phyloP scores from a whole-genome alignment of 1,140 invertebrate genomes.

The Popillia japonica region DNA sequence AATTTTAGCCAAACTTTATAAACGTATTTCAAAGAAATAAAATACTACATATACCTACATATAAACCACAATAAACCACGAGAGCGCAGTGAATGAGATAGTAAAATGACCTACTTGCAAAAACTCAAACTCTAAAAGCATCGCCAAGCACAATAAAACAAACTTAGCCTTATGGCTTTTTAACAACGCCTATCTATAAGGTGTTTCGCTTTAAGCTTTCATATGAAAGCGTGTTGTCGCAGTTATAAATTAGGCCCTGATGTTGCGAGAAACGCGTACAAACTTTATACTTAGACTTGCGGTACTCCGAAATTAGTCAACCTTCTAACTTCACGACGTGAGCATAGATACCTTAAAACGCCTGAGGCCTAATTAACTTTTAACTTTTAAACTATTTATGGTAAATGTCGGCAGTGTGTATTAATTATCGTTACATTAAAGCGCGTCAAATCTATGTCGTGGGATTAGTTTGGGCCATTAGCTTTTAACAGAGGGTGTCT shows the following conservation, averaged over 20 bases:
- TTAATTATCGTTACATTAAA: constrained; percentile 8
- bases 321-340: neutral
- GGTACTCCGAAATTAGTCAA: neutral
- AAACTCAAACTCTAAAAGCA: too few relatives aligned
- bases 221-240: neutral
- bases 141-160: too few relatives aligned
- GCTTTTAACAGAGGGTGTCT: neutral
- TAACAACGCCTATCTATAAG: too few relatives aligned
- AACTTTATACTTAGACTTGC: constrained; percentile 1
- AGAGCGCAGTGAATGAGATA: too few relatives aligned
- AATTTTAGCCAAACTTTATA: too few relatives aligned
- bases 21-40: too few relatives aligned
- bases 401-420: constrained; percentile 10
- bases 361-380: neutral
- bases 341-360: neutral
- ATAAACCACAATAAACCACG: too few relatives aligned
- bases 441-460: neutral
- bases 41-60: too few relatives aligned
- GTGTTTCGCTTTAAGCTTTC: neutral
- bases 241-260: constrained; percentile 10
- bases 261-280: constrained; percentile 1
- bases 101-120: too few relatives aligned
- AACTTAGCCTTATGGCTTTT: too few relatives aligned
- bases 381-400: constrained; percentile 19
- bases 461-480: neutral